Evolutionary conservation across 2,113 vertebrate genomes (phyloP).

Genomic region (Callocephalon fimbriatum): DNA sequence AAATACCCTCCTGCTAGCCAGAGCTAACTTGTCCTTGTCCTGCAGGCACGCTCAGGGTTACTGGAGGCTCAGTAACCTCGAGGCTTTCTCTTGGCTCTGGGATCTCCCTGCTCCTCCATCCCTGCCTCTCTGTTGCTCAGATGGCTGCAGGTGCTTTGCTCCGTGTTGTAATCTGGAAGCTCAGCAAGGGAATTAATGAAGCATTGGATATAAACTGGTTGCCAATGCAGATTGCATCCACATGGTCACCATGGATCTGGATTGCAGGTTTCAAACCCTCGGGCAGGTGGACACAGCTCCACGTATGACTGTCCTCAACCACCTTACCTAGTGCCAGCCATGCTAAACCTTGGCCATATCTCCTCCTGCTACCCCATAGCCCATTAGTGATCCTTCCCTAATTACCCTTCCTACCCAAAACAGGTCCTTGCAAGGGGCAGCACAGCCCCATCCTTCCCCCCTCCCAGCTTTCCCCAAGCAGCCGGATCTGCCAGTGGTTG

Average conservation of each 20-base stretch:
- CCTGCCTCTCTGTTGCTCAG: not conserved
- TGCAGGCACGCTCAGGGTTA: not conserved
- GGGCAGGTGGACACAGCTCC: not conserved
- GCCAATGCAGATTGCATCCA: not conserved
- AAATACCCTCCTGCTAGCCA: not conserved
- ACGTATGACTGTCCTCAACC: accelerated
- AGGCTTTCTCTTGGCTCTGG: accelerated
- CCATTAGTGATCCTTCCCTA: not conserved
- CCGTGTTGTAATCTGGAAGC: not conserved
- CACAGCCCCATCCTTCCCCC: not conserved
- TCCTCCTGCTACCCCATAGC: not conserved
- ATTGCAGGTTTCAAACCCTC: not conserved
- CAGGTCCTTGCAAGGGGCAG: accelerated
- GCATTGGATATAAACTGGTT: not conserved
- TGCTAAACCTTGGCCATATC: accelerated
- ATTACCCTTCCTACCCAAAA: not conserved
- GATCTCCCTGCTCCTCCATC: not conserved
- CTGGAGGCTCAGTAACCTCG: not conserved
- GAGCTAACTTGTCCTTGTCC: not conserved
- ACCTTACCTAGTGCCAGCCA: not conserved
- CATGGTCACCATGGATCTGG: not conserved
- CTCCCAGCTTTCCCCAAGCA: not conserved
- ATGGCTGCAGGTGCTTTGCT: not conserved
- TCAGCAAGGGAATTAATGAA: not conserved
- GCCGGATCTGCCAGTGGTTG: not conserved